A percentile compares a stretch with the other conserved stretches of the same genome.
These are phyloP conservation scores for Drosophila putrida DNA, from an alignment of 2,888 invertebrate genomes.

Conservation along the genomic window DNA sequence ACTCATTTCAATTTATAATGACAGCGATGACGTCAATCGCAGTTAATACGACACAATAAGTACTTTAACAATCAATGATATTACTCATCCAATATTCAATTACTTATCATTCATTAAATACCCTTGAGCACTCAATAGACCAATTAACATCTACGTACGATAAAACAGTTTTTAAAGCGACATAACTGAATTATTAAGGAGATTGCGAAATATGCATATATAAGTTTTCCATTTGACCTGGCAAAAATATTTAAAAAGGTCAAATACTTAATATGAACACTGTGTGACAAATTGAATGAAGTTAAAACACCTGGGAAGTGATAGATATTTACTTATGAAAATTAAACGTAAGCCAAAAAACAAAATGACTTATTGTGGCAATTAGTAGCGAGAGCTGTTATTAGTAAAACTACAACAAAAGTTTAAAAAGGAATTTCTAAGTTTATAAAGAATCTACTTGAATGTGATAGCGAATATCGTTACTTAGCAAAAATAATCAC, in stretches of 20 bases:
- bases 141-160: too few species aligned
- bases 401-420: background rate
- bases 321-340: constrained; percentile 1
- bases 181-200: background rate
- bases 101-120: constrained; percentile 1
- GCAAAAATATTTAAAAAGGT: background rate
- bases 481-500: background rate
- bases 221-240: background rate
- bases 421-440: background rate
- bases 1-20: background rate
- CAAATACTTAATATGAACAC: too few species aligned
- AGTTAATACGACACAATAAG: background rate
- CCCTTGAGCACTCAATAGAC: background rate
- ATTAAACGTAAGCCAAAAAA: background rate
- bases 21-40: constrained; percentile 30
- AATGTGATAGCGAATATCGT: background rate
- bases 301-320: background rate
- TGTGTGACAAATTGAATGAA: too few species aligned
- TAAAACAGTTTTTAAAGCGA: background rate
- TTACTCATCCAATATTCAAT: background rate
- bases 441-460: background rate
- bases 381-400: background rate
- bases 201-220: background rate
- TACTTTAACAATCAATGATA: background rate
- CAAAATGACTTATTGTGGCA: too few species aligned